These are phyloP conservation scores for Hirudinaria manillensis DNA, from an alignment of 2,888 invertebrate genomes.

Conservation along the genomic window DNA sequence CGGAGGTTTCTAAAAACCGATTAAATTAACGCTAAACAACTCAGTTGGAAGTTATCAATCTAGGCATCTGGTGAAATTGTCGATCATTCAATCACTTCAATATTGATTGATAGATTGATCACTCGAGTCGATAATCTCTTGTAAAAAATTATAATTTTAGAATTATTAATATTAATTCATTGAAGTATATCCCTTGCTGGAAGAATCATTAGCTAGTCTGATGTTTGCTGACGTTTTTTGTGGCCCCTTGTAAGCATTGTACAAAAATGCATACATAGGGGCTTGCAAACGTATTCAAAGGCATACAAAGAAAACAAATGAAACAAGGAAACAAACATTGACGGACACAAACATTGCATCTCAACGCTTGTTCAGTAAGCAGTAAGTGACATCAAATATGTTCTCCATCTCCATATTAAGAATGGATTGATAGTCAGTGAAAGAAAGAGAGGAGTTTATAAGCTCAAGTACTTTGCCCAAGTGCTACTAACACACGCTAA, in stretches of 20 bases:
- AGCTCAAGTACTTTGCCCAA: neutral
- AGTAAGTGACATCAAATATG: neutral
- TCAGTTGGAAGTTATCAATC: too few relatives aligned
- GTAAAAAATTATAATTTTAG: too few relatives aligned
- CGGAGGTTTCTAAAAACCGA: too few relatives aligned
- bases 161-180: too few relatives aligned
- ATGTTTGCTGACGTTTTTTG: too few relatives aligned
- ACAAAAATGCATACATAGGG: neutral
- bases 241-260: neutral
- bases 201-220: too few relatives aligned
- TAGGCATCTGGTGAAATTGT: too few relatives aligned
- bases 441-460: conserved; percentile 5
- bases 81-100: too few relatives aligned
- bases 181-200: too few relatives aligned
- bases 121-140: too few relatives aligned
- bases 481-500: neutral
- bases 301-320: neutral
- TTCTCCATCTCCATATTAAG: neutral
- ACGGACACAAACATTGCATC: neutral
- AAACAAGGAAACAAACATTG: neutral
- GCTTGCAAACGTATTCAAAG: neutral
- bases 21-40: too few relatives aligned
- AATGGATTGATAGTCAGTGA: neutral
- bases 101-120: too few relatives aligned
- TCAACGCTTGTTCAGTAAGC: neutral